A percentile compares a stretch with the other conserved stretches of the same genome.
phyloP scores from a whole-genome alignment of 2,888 invertebrate species.

The Icerya purchasi region DNA sequence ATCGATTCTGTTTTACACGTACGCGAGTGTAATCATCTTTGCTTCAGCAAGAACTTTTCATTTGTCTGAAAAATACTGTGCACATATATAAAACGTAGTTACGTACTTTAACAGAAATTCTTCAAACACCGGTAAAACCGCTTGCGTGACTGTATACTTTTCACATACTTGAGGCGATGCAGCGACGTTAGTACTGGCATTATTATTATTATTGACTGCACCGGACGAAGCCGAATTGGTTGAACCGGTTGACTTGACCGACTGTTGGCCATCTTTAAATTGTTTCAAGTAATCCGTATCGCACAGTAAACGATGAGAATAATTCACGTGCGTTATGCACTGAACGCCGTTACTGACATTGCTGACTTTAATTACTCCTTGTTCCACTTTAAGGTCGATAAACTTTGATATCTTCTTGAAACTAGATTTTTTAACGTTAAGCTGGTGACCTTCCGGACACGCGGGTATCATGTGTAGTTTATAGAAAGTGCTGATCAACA shows the following conservation, averaged over 20 bases:
- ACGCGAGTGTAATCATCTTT: no score
- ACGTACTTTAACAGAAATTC: constrained; percentile 27
- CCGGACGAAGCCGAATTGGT: background rate
- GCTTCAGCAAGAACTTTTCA: no score
- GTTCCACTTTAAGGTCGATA: constrained; percentile 49
- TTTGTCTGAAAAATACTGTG: no score
- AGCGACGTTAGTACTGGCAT: constrained; percentile 20
- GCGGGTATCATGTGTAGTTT: constrained; percentile 42
- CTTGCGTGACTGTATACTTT: constrained; percentile 43
- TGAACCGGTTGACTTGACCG: background rate
- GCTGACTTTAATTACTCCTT: constrained; percentile 24
- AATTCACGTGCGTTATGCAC: constrained; percentile 42
- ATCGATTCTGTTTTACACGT: no score
- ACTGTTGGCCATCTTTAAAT: constrained; percentile 23
- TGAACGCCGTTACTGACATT: constrained; percentile 50
- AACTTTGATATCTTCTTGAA: constrained; percentile 77
- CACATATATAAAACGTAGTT: background rate
- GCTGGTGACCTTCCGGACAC: constrained; percentile 41
- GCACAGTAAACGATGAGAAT: constrained; percentile 32
- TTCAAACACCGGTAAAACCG: constrained; percentile 38
- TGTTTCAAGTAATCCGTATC: no score
- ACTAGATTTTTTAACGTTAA: constrained; percentile 73
- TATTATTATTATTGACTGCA: background rate
- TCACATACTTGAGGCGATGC: constrained; percentile 37
- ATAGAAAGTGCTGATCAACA: constrained; percentile 62